Conservation (phyloP, 1,140 invertebrate species). For the Microvelia longipes region DNA sequence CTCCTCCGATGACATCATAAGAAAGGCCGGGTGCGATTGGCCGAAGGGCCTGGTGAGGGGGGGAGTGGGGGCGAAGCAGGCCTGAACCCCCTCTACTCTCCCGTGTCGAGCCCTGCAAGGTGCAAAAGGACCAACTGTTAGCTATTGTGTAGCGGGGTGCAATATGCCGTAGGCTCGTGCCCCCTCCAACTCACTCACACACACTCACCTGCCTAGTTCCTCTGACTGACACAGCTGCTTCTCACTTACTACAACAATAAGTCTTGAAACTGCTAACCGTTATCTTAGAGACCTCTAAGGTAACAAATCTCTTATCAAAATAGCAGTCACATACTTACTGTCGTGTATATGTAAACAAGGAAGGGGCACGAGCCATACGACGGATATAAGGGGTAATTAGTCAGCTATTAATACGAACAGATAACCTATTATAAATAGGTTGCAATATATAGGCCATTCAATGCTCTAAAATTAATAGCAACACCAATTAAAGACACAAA, state of each 20-base stretch:
- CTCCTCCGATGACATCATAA: conserved; percentile 91
- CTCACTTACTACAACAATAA: not conserved
- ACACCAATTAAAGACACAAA: no score
- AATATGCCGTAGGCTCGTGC: conserved; percentile 15
- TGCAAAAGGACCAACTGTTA: conserved; percentile 23
- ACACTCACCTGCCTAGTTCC: not conserved
- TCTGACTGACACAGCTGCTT: not conserved
- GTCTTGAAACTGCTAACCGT: not conserved
- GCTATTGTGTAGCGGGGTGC: conserved; percentile 21
- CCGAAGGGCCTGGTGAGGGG: conserved; percentile 27
- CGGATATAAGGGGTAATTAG: no score
- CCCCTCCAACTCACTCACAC: not conserved
- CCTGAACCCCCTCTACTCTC: conserved; percentile 19
- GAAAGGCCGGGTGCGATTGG: conserved; percentile 49
- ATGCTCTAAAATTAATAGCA: no score
- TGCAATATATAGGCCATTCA: no score
- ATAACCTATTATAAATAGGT: no score
- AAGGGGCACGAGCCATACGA: no score
- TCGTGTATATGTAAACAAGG: no score
- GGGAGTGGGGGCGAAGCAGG: conserved; percentile 13
- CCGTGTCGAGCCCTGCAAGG: conserved; percentile 23
- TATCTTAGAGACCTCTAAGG: not conserved
- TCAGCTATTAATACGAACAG: no score
- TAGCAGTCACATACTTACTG: no score
- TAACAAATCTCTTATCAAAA: no score